phyloP scores from a whole-genome alignment of 2,888 invertebrate genomes.

The Trissonchulus latispiculum region DNA sequence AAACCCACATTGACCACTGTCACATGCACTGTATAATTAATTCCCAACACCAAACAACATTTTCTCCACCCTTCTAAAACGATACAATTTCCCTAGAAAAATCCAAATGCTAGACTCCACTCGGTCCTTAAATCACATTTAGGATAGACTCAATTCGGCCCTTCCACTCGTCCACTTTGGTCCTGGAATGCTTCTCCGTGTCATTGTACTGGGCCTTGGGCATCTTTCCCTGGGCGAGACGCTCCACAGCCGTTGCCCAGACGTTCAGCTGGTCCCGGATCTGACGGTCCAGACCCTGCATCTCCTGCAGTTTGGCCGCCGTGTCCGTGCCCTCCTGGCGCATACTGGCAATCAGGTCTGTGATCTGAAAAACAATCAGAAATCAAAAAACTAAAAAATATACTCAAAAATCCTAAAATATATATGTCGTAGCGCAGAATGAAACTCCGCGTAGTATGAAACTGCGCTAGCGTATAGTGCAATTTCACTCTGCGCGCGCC shows the following conservation, averaged over 20 bases:
- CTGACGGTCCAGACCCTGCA: constrained; percentile 53
- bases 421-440: too few relatives aligned
- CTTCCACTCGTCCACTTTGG: constrained; percentile 30
- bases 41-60: too few relatives aligned
- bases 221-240: constrained; percentile 52
- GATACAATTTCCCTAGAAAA: constrained; percentile 28
- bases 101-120: too few relatives aligned
- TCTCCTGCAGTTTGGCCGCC: constrained; percentile 48
- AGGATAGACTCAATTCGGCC: constrained; percentile 30
- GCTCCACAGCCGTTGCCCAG: constrained; percentile 54
- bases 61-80: neutral
- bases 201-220: constrained; percentile 28
- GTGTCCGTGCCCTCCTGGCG: neutral
- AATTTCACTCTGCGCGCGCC: too few relatives aligned
- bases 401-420: too few relatives aligned
- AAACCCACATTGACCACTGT: too few relatives aligned
- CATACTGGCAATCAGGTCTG: neutral
- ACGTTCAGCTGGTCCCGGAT: constrained; percentile 45
- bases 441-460: too few relatives aligned
- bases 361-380: neutral
- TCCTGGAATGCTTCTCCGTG: constrained; percentile 27
- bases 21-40: too few relatives aligned
- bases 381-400: too few relatives aligned
- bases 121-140: constrained; percentile 19
- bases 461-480: too few relatives aligned